Evolutionary conservation across 2,888 invertebrate species (phyloP).

Genomic region (Aspidiotus destructor): DNA sequence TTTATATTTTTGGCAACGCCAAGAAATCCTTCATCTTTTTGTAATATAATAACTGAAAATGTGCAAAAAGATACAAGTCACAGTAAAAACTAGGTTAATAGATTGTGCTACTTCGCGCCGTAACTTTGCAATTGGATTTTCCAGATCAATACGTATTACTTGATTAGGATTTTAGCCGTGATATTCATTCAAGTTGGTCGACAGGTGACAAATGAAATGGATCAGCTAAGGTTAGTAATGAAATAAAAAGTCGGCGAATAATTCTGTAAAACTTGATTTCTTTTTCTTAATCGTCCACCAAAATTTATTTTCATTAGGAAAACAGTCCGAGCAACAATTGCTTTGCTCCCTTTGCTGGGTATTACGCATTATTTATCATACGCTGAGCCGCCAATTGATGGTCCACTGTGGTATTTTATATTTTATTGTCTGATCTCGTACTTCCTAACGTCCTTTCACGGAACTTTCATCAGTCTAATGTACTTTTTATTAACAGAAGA

Average conservation of each 20-base stretch:
- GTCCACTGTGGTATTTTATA: slow-evolving; percentile 58
- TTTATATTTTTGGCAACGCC: too few relatives aligned
- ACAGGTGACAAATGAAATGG: slow-evolving; percentile 56
- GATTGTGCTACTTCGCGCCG: background rate
- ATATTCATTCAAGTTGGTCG: slow-evolving; percentile 14
- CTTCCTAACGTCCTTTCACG: slow-evolving; percentile 74
- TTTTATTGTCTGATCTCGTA: slow-evolving; percentile 70
- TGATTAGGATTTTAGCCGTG: slow-evolving; percentile 8
- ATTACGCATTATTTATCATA: slow-evolving; percentile 68
- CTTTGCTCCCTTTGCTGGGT: slow-evolving; percentile 68
- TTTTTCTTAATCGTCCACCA: slow-evolving; percentile 34
- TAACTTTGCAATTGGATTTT: background rate
- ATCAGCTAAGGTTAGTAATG: slow-evolving; percentile 56
- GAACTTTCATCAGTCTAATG: slow-evolving; percentile 65
- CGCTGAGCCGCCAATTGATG: slow-evolving; percentile 57
- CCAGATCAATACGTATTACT: slow-evolving; percentile 22
- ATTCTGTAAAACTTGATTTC: background rate
- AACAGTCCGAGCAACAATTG: slow-evolving; percentile 67
- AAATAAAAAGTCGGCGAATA: background rate
- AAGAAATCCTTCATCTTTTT: too few relatives aligned
- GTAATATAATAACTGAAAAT: too few relatives aligned
- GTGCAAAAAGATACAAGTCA: too few relatives aligned
- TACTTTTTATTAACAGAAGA: slow-evolving; percentile 78
- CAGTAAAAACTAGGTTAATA: too few relatives aligned
- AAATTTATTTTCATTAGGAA: slow-evolving; percentile 48